Evolutionary conservation across 2,888 invertebrate species (phyloP).

Genomic region (Lasioglossum malachurum): DNA sequence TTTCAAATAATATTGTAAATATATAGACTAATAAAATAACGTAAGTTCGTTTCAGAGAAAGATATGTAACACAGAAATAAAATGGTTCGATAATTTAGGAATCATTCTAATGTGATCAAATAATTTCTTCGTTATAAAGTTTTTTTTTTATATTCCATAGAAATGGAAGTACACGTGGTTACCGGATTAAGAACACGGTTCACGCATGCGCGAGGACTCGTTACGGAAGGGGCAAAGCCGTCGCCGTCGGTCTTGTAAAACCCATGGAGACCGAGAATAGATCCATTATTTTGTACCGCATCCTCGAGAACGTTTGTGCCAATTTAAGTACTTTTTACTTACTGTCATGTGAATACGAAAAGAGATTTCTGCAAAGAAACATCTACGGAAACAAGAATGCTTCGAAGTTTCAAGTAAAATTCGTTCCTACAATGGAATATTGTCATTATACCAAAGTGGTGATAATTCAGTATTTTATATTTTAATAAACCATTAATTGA

Average conservation of each 20-base stretch:
- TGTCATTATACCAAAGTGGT: constrained; percentile 25
- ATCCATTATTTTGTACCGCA: constrained; percentile 43
- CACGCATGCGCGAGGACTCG: constrained; percentile 25
- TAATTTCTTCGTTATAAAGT: neutral
- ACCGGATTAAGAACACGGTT: constrained; percentile 10
- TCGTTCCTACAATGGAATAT: constrained; percentile 32
- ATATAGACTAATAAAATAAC: neutral
- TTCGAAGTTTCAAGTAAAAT: neutral
- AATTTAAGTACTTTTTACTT: constrained; percentile 39
- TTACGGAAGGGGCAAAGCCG: constrained; percentile 39
- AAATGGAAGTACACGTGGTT: constrained; percentile 37
- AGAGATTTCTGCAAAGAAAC: constrained; percentile 1
- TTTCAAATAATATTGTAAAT: neutral
- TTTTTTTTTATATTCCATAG: neutral
- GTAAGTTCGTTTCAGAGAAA: neutral
- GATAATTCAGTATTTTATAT: constrained; percentile 20
- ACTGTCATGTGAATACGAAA: constrained; percentile 44
- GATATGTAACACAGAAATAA: neutral
- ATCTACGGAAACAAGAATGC: neutral
- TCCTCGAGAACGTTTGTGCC: constrained; percentile 46
- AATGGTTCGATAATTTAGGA: neutral
- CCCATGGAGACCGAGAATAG: constrained; percentile 44
- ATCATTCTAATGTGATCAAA: neutral
- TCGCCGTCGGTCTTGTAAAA: constrained; percentile 15
- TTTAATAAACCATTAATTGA: constrained; percentile 18